A percentile compares a stretch with the other conserved stretches of the same genome.
phyloP scores from a whole-genome alignment of 2,888 invertebrate species.

The Aethes cnicana region DNA sequence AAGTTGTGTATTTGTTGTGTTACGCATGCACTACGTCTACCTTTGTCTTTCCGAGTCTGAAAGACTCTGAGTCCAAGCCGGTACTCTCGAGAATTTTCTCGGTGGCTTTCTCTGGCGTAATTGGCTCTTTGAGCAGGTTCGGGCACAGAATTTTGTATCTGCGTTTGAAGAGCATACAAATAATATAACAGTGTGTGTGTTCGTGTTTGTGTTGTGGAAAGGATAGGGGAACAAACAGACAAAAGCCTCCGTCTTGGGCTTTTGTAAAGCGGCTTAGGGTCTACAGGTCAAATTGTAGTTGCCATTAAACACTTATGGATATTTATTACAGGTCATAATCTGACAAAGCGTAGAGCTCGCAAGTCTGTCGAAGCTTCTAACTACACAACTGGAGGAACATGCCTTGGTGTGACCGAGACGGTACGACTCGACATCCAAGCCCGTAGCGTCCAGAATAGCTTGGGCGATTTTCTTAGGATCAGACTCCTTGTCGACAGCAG shows the following conservation, averaged over 20 bases:
- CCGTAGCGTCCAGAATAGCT: slow-evolving; percentile 90
- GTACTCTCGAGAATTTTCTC: slow-evolving; percentile 91
- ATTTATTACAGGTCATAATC: slow-evolving; percentile 56
- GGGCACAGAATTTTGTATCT: slow-evolving; percentile 99
- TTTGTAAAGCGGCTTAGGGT: slow-evolving; percentile 54
- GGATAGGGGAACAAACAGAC: slow-evolving; percentile 54
- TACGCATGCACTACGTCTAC: slow-evolving; percentile 82
- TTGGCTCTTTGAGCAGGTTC: slow-evolving; percentile 89
- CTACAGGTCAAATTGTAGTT: slow-evolving; percentile 55
- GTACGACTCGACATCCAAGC: slow-evolving; percentile 94
- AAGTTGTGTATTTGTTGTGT: slow-evolving; percentile 41
- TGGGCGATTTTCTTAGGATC: slow-evolving; percentile 93
- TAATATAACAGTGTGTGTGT: slow-evolving; percentile 58
- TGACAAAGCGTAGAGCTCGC: slow-evolving; percentile 57
- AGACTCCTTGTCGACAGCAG: slow-evolving; percentile 88
- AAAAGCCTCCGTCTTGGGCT: slow-evolving; percentile 67
- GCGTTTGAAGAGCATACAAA: slow-evolving; percentile 81
- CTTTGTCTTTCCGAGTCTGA: slow-evolving; percentile 97
- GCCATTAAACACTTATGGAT: slow-evolving; percentile 65
- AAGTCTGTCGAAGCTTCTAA: slow-evolving; percentile 36
- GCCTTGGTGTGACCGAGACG: slow-evolving; percentile 99
- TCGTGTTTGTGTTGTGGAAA: slow-evolving; percentile 37
- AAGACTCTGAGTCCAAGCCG: slow-evolving; percentile 95
- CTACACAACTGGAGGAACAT: slow-evolving; percentile 73
- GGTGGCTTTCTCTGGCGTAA: slow-evolving; percentile 89